Conservation (phyloP, 2,113 vertebrate species). For the Tupaia tana region DNA sequence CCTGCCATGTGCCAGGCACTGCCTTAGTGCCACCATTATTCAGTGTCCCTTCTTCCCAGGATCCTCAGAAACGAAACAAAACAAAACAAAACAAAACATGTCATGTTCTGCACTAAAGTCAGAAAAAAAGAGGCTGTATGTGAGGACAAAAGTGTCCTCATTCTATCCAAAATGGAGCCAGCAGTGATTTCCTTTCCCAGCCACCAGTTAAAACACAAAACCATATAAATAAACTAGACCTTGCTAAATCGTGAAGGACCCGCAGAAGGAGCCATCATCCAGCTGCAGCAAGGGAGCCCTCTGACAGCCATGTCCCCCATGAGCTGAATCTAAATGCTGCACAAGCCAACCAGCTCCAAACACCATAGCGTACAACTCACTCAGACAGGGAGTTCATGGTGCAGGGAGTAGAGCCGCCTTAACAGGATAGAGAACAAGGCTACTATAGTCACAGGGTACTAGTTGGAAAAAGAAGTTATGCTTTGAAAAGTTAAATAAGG, state of each 20-base stretch:
- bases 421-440: neutral
- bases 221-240: neutral
- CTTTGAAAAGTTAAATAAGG: neutral
- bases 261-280: neutral
- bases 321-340: neutral
- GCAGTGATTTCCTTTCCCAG: neutral
- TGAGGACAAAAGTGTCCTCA: neutral
- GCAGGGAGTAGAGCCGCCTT: neutral
- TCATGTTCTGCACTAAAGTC: neutral
- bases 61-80: neutral
- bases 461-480: neutral
- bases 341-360: neutral
- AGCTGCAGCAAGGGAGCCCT: too few relatives aligned
- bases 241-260: neutral
- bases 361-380: neutral
- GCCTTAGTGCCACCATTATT: neutral
- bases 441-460: neutral
- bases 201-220: neutral
- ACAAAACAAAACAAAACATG: neutral
- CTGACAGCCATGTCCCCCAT: fast-evolving
- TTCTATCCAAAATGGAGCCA: neutral
- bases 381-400: neutral
- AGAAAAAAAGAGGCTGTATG: neutral
- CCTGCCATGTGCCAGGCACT: fast-evolving
- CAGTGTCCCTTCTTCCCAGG: neutral